Conservation (phyloP, 2,888 invertebrate genomes). For the Neocrepidodera transversa region DNA sequence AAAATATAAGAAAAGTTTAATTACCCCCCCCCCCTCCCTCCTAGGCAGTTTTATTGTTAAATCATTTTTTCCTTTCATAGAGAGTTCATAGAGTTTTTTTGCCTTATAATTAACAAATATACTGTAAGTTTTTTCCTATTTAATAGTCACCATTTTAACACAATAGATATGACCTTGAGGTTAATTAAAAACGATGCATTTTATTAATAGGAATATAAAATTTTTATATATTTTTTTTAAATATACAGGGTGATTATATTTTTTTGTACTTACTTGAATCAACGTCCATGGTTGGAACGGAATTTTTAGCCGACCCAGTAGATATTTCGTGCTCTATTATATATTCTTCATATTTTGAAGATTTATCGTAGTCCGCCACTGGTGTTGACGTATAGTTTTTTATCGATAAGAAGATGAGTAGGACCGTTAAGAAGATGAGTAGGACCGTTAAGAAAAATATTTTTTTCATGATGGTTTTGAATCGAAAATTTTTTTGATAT, state of each 20-base stretch:
- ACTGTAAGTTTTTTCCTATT: neutral
- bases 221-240: too few species aligned
- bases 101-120: too few species aligned
- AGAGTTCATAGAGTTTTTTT: too few species aligned
- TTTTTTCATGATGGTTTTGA: too few species aligned
- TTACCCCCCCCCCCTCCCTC: too few species aligned
- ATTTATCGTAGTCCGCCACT: conserved; percentile 46
- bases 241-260: too few species aligned
- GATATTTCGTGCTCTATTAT: conserved; percentile 70
- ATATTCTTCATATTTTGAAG: conserved; percentile 65
- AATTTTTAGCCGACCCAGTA: conserved; percentile 65
- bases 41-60: too few species aligned
- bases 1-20: too few species aligned
- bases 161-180: too few species aligned
- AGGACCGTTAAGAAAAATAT: conserved; percentile 49
- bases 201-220: too few species aligned
- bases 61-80: too few species aligned
- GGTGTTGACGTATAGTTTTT: conserved; percentile 40
- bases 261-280: conserved; percentile 56
- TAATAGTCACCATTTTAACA: neutral
- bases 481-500: conserved; percentile 3
- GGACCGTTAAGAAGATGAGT: conserved; percentile 24
- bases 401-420: conserved; percentile 34
- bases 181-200: too few species aligned
- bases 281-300: conserved; percentile 62